Base-by-base conservation (phyloP, 2,113 vertebrate species). In the Raja brachyura region DNA sequence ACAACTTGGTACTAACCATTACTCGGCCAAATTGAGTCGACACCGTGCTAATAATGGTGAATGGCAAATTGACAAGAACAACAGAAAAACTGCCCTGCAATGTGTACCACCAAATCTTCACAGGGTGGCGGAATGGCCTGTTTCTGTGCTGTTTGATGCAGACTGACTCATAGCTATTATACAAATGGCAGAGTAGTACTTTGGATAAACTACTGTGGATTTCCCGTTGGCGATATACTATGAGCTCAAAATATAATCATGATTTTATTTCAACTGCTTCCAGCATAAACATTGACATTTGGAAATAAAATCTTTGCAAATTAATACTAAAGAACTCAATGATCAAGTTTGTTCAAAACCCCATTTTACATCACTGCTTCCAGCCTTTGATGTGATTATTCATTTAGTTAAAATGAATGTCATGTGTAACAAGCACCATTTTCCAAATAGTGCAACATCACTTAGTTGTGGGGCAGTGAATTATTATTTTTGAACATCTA, bases 401-500 rank as follows among this genome's bases (percentile, higher is more conserved):
- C 7, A 33, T 90, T 70, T 33, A 20, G 33, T 81, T 39, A 33
- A 66, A 66, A 22, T 18, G 22, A 70, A 90, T 48, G 33, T 90
- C 18, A 86, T 1, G 54, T 59, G 78, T 81, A 48, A 20, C 0
- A 48, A 13, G 20, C 5, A 39, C 14, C 6, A 81, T 22, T 59
- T 8, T 90, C 68, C 68, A 39, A 20, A 90, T 90, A n/a, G 39
- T 90, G 86, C 63, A 68, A 70, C 18, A 70, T 66, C 31, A 33
- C 22, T 66, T 39, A n/a, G 18, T 70, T 39, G 61, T 22, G 8
- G 68, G 86, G 31, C 86, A 90, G 33, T 61, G 66, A 33, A 20
- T 39, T 90, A 63, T 68, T 90, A 20, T 90, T 90, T 81, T 90
- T 66, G 86, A 90, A 39, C 33, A 70, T 33, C 61, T 6, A 31